These are phyloP conservation scores for Dendrolimus houi DNA, from an alignment of 2,888 invertebrate species.

Conservation along the genomic window DNA sequence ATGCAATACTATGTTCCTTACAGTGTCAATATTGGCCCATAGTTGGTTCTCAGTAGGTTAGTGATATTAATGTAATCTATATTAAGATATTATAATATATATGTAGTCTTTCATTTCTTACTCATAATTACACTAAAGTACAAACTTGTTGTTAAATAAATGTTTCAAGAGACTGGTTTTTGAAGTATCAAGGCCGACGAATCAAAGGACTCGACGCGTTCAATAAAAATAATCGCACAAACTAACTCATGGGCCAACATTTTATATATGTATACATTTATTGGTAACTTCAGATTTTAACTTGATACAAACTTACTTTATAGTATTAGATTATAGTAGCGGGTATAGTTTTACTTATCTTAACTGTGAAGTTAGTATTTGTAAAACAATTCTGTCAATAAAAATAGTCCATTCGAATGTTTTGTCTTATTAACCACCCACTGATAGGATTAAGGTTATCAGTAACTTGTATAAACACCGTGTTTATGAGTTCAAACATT, in stretches of 20 bases:
- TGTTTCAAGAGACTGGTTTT: neutral
- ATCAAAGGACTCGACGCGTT: slow-evolving; percentile 6
- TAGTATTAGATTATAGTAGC: slow-evolving; percentile 62
- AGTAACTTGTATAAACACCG: no score
- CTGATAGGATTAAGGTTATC: neutral
- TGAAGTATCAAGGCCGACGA: neutral
- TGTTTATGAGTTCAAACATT: no score
- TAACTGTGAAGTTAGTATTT: slow-evolving; percentile 58
- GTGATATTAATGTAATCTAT: neutral
- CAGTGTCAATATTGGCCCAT: slow-evolving; percentile 14
- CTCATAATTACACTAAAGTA: slow-evolving; percentile 7
- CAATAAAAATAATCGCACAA: neutral
- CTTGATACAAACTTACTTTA: slow-evolving; percentile 46
- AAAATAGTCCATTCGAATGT: slow-evolving; percentile 63
- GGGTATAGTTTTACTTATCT: slow-evolving; percentile 60
- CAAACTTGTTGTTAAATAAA: neutral
- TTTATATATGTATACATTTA: neutral
- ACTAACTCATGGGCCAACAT: neutral
- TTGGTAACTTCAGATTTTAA: slow-evolving; percentile 37
- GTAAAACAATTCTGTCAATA: slow-evolving; percentile 74
- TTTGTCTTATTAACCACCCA: slow-evolving; percentile 23
- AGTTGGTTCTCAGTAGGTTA: neutral
- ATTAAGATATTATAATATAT: neutral
- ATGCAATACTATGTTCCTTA: slow-evolving; percentile 52
- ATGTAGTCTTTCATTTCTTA: neutral